phyloP scores from a whole-genome alignment of 2,888 invertebrate genomes.

The Tachina grossa region DNA sequence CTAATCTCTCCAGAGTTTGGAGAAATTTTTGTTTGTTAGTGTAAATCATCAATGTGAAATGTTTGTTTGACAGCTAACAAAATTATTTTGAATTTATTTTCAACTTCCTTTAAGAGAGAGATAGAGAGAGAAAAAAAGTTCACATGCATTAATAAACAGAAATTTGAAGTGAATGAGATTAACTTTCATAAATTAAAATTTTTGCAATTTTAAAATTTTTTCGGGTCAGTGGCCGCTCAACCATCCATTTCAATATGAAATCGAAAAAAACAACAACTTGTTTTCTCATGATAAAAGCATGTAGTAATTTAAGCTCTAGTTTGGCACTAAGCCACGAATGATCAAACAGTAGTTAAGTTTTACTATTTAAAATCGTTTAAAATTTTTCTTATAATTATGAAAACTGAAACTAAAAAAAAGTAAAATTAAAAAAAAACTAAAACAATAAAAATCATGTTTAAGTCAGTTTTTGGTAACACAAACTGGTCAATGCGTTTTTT shows the following conservation, averaged over 20 bases:
- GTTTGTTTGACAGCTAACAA: no score
- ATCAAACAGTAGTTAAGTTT: conserved; percentile 33
- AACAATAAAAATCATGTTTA: conserved; percentile 50
- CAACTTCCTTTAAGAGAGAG: not conserved
- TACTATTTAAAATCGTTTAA: conserved; percentile 37
- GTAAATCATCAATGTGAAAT: no score
- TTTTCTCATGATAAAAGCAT: conserved; percentile 29
- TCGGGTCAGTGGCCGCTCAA: conserved; percentile 34
- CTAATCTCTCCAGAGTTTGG: no score
- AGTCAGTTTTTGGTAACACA: conserved; percentile 24
- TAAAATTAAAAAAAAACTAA: conserved; percentile 12
- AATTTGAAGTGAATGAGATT: conserved; percentile 14
- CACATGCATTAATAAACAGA: conserved; percentile 2
- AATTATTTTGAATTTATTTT: not conserved
- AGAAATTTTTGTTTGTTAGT: no score
- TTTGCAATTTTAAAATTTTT: conserved; percentile 46
- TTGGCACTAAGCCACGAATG: conserved; percentile 27
- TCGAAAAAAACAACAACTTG: conserved; percentile 5
- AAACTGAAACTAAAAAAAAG: not conserved
- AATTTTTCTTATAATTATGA: conserved; percentile 48
- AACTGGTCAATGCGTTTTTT: conserved; percentile 25
- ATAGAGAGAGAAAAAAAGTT: not conserved
- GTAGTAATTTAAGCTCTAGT: conserved; percentile 30
- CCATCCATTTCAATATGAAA: conserved; percentile 22
- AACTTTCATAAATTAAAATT: conserved; percentile 21